phyloP scores from a whole-genome alignment of 23 tunicate genomes.

The Ascidia mentula region DNA sequence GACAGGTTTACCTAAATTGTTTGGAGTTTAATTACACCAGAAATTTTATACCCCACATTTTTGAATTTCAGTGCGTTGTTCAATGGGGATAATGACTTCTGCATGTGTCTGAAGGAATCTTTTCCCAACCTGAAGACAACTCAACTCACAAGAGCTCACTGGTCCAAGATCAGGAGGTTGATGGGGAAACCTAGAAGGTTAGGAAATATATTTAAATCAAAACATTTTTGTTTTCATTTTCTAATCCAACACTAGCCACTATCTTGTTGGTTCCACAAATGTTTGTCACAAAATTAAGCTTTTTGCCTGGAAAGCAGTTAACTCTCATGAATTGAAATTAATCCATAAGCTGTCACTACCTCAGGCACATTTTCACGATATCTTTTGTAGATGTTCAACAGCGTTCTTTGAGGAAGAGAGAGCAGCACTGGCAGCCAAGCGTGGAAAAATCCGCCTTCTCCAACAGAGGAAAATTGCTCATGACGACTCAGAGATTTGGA shows the following conservation, averaged over 20 bases:
- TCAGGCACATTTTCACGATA: too few relatives aligned
- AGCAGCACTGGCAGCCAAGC: conserved; percentile 52
- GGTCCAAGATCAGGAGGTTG: conserved; percentile 78
- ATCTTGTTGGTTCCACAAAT: too few relatives aligned
- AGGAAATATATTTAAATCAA: too few relatives aligned
- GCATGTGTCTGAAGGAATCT: conserved; percentile 85
- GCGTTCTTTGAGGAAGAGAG: conserved; percentile 89
- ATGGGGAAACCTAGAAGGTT: conserved; percentile 86
- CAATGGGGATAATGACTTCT: conserved; percentile 76
- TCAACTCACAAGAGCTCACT: conserved; percentile 81
- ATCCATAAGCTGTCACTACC: too few relatives aligned
- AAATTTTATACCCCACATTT: background rate
- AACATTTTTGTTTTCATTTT: too few relatives aligned
- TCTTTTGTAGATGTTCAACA: conserved; percentile 78
- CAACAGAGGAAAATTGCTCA: conserved; percentile 72
- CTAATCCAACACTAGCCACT: too few relatives aligned
- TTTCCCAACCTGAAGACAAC: conserved; percentile 60
- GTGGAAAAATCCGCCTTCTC: conserved; percentile 52
- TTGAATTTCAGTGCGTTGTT: conserved; percentile 31
- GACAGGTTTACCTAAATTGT: conserved; percentile 20
- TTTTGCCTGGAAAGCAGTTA: too few relatives aligned
- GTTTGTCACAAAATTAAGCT: too few relatives aligned
- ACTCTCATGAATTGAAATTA: too few relatives aligned
- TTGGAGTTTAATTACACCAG: background rate
- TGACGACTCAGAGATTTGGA: conserved; percentile 56